Evolutionary conservation across 2,113 vertebrate species (phyloP), one percentile per base, ranked within the genome.

Genomic region (Pollimyrus isidori): DNA sequence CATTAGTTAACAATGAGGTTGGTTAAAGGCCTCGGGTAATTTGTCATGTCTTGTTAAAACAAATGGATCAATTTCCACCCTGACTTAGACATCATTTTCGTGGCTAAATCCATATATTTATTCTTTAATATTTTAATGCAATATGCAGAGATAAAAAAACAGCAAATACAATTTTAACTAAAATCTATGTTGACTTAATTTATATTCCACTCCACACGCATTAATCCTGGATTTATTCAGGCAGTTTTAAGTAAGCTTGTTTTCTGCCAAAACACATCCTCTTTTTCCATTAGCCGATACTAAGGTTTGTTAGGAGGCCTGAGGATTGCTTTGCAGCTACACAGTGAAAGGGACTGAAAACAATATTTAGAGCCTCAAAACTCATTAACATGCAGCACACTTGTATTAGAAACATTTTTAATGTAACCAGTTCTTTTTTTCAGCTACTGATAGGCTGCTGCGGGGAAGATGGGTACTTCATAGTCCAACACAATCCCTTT

Each of bases 221-320:
- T 39, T 80, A 80, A 80, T 80, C 73, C 73, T 80, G 30, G 30
- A 39, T 80, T 80, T 35, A 80, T 35, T 80, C 35, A 42, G 73
- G 73, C 35, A 80, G 30, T 80, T 80, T 80, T 80, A 80, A 80
- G 73, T 42, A 80, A 80, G 35, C 73, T 19, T 80, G 73, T 80
- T 42, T 80, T 80, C 35, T 80, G 73, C 35, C 73, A 80, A 80
- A 80, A 80, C 73, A 17, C 73, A 80, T 80, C 13, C 73, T 80
- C 39, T 39, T 90, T 88, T 52, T 56, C 52, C 6, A 56, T 88
- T 90, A 80, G 50, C 35, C 53, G 15, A 86, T 30, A 88, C 82
- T 50, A 90, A 46, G n/a, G 65, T 69, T 88, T 21, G 10, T 45
- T n/a, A 17, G 23, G 17, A 84, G 87, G 80, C 80, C 56, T 69